phyloP scores from a whole-genome alignment of 2,113 vertebrate species.

The Rhinolophus ferrumequinum region DNA sequence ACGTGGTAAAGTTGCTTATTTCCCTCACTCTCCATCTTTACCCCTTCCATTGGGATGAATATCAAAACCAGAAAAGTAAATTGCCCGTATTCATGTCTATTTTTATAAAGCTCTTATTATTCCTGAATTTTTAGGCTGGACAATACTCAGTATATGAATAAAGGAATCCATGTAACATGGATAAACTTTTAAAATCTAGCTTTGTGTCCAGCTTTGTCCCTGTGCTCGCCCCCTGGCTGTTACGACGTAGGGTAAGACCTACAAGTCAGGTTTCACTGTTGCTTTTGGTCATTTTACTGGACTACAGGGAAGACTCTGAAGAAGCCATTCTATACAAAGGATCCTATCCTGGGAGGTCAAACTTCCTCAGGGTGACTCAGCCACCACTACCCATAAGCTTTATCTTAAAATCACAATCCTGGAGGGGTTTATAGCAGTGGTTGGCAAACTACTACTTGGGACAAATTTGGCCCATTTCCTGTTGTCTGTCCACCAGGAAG shows the following conservation, averaged over 20 bases:
- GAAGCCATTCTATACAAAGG: background rate
- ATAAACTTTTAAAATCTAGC: background rate
- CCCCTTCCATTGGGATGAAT: background rate
- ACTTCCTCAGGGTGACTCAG: background rate
- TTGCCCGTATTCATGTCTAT: background rate
- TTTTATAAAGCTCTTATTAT: background rate
- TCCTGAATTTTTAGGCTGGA: background rate
- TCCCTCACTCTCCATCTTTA: background rate
- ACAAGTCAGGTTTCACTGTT: background rate
- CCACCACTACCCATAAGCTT: background rate
- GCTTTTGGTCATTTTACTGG: background rate
- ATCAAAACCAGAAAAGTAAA: conserved; percentile 24
- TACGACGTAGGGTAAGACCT: background rate
- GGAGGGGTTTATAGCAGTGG: background rate
- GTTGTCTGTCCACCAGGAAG: background rate
- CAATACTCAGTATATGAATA: background rate
- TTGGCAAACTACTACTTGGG: background rate
- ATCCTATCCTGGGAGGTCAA: background rate
- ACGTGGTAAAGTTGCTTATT: background rate
- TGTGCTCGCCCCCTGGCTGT: background rate
- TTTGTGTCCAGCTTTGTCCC: background rate
- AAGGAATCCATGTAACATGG: background rate
- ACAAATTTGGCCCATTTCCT: background rate
- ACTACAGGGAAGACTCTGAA: background rate
- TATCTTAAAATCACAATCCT: background rate